Base-by-base conservation (phyloP, 2,888 invertebrate species). In the Erpobdella octoculata region DNA sequence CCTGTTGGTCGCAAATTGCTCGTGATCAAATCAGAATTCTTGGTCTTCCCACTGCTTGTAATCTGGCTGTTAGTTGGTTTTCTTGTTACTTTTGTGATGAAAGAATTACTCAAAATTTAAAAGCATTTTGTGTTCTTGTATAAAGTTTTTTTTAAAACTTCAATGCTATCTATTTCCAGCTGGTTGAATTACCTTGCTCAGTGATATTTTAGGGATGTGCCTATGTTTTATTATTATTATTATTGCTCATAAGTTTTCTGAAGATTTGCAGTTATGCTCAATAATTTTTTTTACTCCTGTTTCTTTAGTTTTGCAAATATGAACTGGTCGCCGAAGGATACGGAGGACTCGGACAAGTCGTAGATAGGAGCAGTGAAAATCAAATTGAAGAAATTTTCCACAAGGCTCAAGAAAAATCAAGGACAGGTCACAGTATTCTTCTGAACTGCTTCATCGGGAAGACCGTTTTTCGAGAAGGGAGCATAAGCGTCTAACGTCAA, bases 1-100 rank as follows among this genome's bases (percentile, higher is more conserved):
- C 87, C 53, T 85, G 86, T 62, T 87, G 87, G 87, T 85, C 85
- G 25, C 87, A 88, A 79, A 88, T 87, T 72, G 84, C 86, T 4
- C 79, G 87, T 53, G 87, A 88, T 78, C 87, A 87, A 80, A 82
- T 86, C 28, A 85, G 86, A 3, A 80, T 85, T 77, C 86, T 87
- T 79, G 85, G 85, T 46, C 84, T 84, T 72, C 81, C 81, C 75
- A 86, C 87, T 31, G 87, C 85, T 28, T 87, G 87, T 78, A 81
- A 84, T 74, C 80, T 88, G 53, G 83, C 82, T 58, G 86, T 86
- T 78, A 81, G 84, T 82, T 46, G 15, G 28, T 31, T 59, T 36
- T 35, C 15, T 18, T n/a, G 15, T 41, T 46, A 21, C 21, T 6
- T 1, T 25, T 53, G 53, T 5, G 53, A 53, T 53, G 53, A 12